Evolutionary conservation across 2,888 invertebrate species (phyloP).

Genomic region (Polyommatus icarus): DNA sequence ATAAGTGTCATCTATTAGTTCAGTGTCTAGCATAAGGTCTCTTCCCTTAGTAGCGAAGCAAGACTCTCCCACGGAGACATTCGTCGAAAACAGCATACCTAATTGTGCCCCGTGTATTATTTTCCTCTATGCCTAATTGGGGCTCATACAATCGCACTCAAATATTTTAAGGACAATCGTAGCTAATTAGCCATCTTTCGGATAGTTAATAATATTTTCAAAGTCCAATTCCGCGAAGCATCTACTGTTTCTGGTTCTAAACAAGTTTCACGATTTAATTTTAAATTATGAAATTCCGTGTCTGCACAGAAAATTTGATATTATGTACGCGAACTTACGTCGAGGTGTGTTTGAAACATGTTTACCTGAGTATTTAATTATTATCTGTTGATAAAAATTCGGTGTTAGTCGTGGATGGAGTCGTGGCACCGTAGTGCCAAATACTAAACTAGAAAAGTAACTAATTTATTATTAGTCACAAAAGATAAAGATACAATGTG

Average conservation of each 20-base stretch:
- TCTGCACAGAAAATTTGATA: not conserved
- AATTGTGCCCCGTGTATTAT: no score
- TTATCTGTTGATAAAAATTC: not conserved
- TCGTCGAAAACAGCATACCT: no score
- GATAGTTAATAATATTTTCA: no score
- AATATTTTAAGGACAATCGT: no score
- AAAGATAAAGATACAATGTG: constrained; percentile 2
- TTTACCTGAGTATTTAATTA: not conserved
- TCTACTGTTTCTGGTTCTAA: not conserved
- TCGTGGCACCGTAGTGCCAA: no score
- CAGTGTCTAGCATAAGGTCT: no score
- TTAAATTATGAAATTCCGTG: not conserved
- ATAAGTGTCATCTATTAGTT: no score
- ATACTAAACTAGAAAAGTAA: not conserved
- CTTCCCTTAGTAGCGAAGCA: no score
- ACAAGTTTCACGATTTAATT: not conserved
- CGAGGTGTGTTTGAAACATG: not conserved
- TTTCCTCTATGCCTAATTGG: no score
- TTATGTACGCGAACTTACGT: not conserved
- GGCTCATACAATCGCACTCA: no score
- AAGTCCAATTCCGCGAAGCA: not conserved
- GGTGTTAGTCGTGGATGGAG: not conserved
- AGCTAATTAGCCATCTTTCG: no score
- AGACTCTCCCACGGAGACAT: no score
- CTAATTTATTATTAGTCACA: not conserved